Evolutionary conservation across 2,113 vertebrate species (phyloP), one percentile per base, ranked within the genome.

Genomic region (Aythya baeri): DNA sequence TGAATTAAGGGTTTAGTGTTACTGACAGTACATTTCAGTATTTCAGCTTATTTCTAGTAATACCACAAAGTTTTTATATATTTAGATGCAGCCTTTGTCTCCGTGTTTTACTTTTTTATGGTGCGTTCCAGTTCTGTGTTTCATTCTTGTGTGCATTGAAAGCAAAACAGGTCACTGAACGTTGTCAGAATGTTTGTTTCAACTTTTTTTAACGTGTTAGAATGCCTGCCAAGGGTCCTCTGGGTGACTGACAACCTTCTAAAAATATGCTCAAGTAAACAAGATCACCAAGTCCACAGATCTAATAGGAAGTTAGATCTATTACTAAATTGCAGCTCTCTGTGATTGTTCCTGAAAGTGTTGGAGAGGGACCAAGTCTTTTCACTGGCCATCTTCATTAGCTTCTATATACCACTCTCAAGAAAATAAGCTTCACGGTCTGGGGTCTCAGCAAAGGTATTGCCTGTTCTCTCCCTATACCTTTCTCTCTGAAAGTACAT

Each of bases 261-360:
- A 21, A 86, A 34, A 87, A 25, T 32, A 46, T 2, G 0, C 10
- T 25, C 13, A 29, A 58, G 15, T 74, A 41, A 58, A n/a, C 0
- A 1, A 31, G n/a, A 62, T 89, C 50, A 4, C 44, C n/a, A 62
- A n/a, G 10, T 65, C 55, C 23, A 32, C 32, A 66, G 38, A 29
- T 41, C 4, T 75, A 15, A 77, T 43, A 36, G 63, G 17, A 89
- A 34, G 50, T 11, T 46, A 38, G 36, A 38, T 15, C 25, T 46
- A 34, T 41, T 41, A 20, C 17, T 18, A 13, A 41, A 17, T 41
- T 13, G 0, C 16, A 13, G 14, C 66, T 91, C 20, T 81, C 29
- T 83, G 55, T 29, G 21, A 36, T 46, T 88, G 13, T 76, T 71
- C 32, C 11, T 81, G 65, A 9, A 20, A 11, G 12, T 5, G 6